phyloP scores from a whole-genome alignment of 2,888 invertebrate genomes.

The Latheticus oryzae region DNA sequence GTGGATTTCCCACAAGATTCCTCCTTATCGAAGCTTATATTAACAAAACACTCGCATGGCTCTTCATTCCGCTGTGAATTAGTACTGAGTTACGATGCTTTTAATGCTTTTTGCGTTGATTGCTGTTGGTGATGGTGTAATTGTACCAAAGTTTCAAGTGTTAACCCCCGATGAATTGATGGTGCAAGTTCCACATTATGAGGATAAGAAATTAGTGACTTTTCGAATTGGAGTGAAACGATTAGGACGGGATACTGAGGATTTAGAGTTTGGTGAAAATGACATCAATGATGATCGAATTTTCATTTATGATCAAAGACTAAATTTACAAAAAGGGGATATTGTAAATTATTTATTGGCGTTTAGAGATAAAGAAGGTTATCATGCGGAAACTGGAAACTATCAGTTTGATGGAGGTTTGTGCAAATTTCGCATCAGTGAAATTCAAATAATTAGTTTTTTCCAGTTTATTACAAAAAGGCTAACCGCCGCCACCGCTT shows the following conservation, averaged over 20 bases:
- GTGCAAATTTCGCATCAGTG: slow-evolving; percentile 1
- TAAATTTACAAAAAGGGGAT: slow-evolving; percentile 32
- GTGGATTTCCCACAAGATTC: too few relatives aligned
- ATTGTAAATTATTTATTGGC: slow-evolving; percentile 39
- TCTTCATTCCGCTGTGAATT: slow-evolving; percentile 21
- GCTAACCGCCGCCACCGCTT: slow-evolving; percentile 22
- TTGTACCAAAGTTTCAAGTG: slow-evolving; percentile 36
- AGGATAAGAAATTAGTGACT: slow-evolving; percentile 16
- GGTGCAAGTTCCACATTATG: slow-evolving; percentile 35
- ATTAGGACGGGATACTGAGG: slow-evolving; percentile 25
- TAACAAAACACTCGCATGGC: slow-evolving; percentile 19
- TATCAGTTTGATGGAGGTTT: slow-evolving; percentile 42
- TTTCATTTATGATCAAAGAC: slow-evolving; percentile 29
- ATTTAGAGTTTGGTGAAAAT: slow-evolving; percentile 36
- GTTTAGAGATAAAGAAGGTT: slow-evolving; percentile 30
- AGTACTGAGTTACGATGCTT: too few relatives aligned
- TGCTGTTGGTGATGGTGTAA: slow-evolving; percentile 1
- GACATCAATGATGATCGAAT: slow-evolving; percentile 19
- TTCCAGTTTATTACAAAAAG: slow-evolving; percentile 20
- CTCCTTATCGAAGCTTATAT: slow-evolving; percentile 19
- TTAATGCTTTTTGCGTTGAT: too few relatives aligned
- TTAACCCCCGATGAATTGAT: slow-evolving; percentile 41
- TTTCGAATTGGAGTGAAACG: slow-evolving; percentile 31
- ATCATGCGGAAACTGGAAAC: slow-evolving; percentile 33
- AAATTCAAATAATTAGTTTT: slow-evolving; percentile 2